phyloP scores from a whole-genome alignment of 2,113 vertebrate species.

The Saccopteryx leptura region DNA sequence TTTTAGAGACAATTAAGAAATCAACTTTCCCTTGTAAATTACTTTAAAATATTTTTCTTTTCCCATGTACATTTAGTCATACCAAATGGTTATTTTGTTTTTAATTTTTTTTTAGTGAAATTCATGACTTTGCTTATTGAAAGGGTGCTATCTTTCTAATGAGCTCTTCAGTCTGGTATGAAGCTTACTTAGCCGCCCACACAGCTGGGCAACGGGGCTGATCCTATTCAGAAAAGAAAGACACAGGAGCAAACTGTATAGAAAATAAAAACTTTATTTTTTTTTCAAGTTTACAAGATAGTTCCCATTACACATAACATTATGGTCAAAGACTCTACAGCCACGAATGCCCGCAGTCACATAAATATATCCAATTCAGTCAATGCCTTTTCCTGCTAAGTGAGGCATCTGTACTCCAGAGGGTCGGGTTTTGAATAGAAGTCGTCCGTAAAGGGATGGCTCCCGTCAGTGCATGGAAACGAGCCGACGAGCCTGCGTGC shows the following conservation, averaged over 20 bases:
- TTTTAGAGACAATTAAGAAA: conserved; percentile 61
- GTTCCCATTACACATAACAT: conserved; percentile 87
- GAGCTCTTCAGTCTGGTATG: not conserved
- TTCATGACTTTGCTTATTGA: not conserved
- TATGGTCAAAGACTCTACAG: conserved; percentile 72
- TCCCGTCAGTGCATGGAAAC: conserved; percentile 33
- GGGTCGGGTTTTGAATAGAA: conserved; percentile 37
- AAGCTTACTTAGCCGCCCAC: not conserved
- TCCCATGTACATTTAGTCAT: conserved; percentile 16
- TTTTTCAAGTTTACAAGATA: conserved; percentile 90
- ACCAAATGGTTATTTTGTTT: not conserved
- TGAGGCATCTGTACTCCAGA: conserved; percentile 53
- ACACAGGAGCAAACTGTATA: conserved; percentile 83
- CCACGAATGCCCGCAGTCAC: conserved; percentile 77
- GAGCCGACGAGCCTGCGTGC: conserved; percentile 49
- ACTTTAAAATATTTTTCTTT: conserved; percentile 35
- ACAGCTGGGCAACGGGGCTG: not conserved
- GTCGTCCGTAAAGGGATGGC: not conserved
- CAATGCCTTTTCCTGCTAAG: conserved; percentile 13
- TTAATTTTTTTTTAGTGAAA: conserved; percentile 25
- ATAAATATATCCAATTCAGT: conserved; percentile 62
- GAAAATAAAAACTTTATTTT: conserved; percentile 92
- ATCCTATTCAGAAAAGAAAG: conserved; percentile 80
- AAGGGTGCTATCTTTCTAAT: conserved; percentile 23
- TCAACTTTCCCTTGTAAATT: conserved; percentile 48